Evolutionary conservation across 2,888 invertebrate species (phyloP), one percentile per base, ranked within the genome.

Genomic region (Linnaemya tessellans): DNA sequence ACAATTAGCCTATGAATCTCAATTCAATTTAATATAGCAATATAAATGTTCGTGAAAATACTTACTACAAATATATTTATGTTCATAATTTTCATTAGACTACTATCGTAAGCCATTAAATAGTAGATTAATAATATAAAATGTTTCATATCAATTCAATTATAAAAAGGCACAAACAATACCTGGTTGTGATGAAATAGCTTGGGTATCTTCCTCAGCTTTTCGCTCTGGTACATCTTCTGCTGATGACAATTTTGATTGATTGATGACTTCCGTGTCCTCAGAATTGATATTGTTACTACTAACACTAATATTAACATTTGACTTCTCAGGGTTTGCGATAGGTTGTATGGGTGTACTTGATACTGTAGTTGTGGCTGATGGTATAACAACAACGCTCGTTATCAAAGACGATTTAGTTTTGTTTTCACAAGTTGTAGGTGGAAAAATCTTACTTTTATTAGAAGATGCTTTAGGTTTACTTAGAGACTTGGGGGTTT

Each of bases 381-480:
- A 46, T n/a, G 74, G 54, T 75, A 86, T 65, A 8, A 87, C 75
- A 51, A 84, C 77, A 41, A 88, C 87, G 49, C 68, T 87, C 10
- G 86, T 87, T 20, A 87, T 67, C 77, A 79, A 80, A 10, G 87
- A 49, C n/a, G 73, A 10, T 73, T 71, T 70, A 9, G 77, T 18
- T 54, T 84, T 75, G 46, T 18, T 11, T 49, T 86, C 74, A 65
- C 67, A n/a, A 77, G 38, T 68, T 79, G 49, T 60, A n/a, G 49
- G 54, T 7, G 65, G 13, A 20, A 10, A 41, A 35, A n/a, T 11
- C 60, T 49, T 75, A n/a, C 43, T 46, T 38, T 60, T 64, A 13
- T n/a, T 35, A 18, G 1, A 13, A 22, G 22, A 22, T 35, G 20
- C 51, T 25, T 68, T 80, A 8, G 0, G 65, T 38, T 65, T 78